phyloP scores from a whole-genome alignment of 2,888 invertebrate genomes.

The Dioctria rufipes region DNA sequence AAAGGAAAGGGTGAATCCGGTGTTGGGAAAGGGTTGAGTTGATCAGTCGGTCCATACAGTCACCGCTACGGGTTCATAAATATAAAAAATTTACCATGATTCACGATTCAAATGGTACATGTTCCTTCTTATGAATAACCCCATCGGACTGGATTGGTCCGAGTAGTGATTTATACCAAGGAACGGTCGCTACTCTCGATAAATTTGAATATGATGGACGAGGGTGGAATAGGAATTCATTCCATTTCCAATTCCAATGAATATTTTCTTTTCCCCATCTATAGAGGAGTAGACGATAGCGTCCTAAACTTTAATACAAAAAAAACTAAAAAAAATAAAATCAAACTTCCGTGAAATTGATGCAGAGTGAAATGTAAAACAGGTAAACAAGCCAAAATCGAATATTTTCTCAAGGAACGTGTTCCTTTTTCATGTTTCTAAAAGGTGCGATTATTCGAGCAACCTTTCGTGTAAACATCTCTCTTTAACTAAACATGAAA shows the following conservation, averaged over 20 bases:
- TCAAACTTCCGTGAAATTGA: slow-evolving; percentile 39
- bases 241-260: no score
- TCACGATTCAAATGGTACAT: neutral
- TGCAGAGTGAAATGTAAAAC: slow-evolving; percentile 36
- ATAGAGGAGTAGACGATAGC: no score
- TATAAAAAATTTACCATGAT: slow-evolving; percentile 45
- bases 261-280: neutral
- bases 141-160: neutral
- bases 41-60: neutral
- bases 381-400: slow-evolving; percentile 15
- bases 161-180: slow-evolving; percentile 37
- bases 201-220: slow-evolving; percentile 61
- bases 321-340: no score
- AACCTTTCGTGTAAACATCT: slow-evolving; percentile 36
- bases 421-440: slow-evolving; percentile 24
- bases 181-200: slow-evolving; percentile 56
- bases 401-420: slow-evolving; percentile 13
- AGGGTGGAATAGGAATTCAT: slow-evolving; percentile 61
- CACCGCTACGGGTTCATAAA: slow-evolving; percentile 35
- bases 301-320: no score
- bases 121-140: slow-evolving; percentile 23
- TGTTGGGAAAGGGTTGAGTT: slow-evolving; percentile 11
- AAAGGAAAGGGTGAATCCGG: slow-evolving; percentile 42
- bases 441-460: slow-evolving; percentile 26
- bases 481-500: slow-evolving; percentile 38